These are phyloP conservation scores for Andrena bicolor DNA, from an alignment of 2,888 invertebrate species.

Conservation along the genomic window DNA sequence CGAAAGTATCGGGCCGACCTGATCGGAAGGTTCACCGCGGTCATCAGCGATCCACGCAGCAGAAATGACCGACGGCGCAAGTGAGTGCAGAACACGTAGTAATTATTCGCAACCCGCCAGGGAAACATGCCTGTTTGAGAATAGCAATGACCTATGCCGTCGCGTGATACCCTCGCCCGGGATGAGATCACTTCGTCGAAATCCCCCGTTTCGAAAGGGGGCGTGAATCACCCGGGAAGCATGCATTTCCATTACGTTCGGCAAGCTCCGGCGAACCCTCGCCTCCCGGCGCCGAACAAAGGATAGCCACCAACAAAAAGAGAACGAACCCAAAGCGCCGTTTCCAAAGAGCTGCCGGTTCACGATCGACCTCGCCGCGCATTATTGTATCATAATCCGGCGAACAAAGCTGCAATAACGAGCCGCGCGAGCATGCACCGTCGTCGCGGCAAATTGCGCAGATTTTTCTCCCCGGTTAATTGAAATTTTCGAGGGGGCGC, in stretches of 20 bases:
- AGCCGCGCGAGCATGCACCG: not conserved
- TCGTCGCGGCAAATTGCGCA: not conserved
- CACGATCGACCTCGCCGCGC: no score
- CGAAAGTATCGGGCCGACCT: conserved; percentile 23
- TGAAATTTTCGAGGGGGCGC: not conserved
- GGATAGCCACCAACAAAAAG: no score
- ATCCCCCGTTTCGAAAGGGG: conserved; percentile 36
- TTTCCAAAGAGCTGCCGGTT: no score
- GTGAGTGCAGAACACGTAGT: not conserved
- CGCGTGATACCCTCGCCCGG: conserved; percentile 31
- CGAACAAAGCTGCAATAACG: not conserved
- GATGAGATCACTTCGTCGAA: conserved; percentile 45
- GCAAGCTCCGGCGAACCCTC: not conserved
- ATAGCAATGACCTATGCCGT: conserved; percentile 34
- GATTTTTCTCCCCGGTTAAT: not conserved
- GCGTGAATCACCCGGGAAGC: conserved; percentile 37
- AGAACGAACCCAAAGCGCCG: no score
- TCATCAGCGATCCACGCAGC: conserved; percentile 28
- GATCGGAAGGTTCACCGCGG: conserved; percentile 33
- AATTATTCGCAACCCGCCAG: conserved; percentile 19
- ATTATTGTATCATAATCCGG: not conserved
- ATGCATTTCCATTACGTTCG: conserved; percentile 37
- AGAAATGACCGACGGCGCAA: conserved; percentile 22
- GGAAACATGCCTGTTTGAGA: conserved; percentile 11
- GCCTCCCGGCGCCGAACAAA: not conserved